A percentile compares a stretch with the other conserved stretches of the same genome.
Conservation (phyloP, 1,140 invertebrate genomes). For the Aphidius ervi region DNA sequence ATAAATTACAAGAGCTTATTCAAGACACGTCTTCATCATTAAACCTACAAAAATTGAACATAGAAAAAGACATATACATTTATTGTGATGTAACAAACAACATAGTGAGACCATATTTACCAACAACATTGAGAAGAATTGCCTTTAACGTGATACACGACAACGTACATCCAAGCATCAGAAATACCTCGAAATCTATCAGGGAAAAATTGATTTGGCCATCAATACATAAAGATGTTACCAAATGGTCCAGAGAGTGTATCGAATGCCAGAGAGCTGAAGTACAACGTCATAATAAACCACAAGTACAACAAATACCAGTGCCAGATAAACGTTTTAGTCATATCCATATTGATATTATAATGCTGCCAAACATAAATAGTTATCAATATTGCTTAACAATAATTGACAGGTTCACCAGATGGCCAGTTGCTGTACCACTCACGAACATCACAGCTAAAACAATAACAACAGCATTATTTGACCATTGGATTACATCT, state of each 20-base stretch:
- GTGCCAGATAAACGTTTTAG: conserved; percentile 6
- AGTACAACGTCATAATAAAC: conserved; percentile 1
- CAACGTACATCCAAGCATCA: not conserved
- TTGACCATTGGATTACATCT: conserved; percentile 3
- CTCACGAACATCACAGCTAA: not conserved
- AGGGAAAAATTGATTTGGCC: not conserved
- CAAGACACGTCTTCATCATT: not conserved
- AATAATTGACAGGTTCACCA: conserved; percentile 2
- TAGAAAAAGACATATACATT: not conserved
- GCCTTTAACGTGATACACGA: not conserved
- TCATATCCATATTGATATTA: conserved; percentile 7
- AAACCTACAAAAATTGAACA: not conserved
- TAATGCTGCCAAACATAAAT: not conserved
- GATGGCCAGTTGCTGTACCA: conserved; percentile 7
- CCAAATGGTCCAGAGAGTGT: conserved; percentile 1
- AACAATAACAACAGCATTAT: conserved; percentile 2
- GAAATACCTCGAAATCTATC: not conserved
- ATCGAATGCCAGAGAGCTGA: conserved; percentile 1
- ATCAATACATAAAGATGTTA: not conserved
- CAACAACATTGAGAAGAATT: not conserved
- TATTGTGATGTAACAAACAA: not conserved
- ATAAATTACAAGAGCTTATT: not conserved
- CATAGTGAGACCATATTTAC: not conserved
- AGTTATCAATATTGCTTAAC: conserved; percentile 1
- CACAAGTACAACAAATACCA: not conserved